phyloP scores from a whole-genome alignment of 2,888 invertebrate species.

The Sicus ferrugineus region DNA sequence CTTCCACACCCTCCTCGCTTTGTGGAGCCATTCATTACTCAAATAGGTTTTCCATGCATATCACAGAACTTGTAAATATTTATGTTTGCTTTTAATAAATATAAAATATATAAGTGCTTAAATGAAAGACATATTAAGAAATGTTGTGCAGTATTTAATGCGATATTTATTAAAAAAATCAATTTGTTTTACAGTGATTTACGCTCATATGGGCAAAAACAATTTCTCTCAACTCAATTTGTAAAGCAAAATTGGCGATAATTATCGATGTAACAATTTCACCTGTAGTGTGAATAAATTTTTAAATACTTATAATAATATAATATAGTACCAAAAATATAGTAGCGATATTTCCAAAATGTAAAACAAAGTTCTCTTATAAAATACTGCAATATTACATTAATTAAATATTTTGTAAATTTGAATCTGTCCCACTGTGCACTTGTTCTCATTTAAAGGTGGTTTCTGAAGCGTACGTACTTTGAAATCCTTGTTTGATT shows the following conservation, averaged over 20 bases:
- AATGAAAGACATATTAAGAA: background rate
- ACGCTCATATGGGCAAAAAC: no score
- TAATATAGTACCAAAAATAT: no score
- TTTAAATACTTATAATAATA: no score
- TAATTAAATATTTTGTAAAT: no score
- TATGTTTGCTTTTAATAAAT: background rate
- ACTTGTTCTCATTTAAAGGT: no score
- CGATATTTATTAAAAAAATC: conserved; percentile 5
- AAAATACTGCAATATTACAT: no score
- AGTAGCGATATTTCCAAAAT: background rate
- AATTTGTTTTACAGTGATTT: background rate
- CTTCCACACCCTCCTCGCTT: background rate
- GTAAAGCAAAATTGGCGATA: no score
- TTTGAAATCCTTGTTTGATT: background rate
- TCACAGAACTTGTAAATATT: background rate
- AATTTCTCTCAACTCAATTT: no score
- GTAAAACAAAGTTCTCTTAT: no score
- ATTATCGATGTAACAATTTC: no score
- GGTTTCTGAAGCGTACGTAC: background rate
- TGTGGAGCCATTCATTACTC: background rate
- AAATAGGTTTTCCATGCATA: background rate
- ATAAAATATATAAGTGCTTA: background rate
- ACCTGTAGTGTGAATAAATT: no score
- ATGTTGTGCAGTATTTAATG: no score
- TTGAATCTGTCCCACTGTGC: background rate